Evolutionary conservation across 2,113 vertebrate genomes (phyloP).

Genomic region (Arvicanthis niloticus): DNA sequence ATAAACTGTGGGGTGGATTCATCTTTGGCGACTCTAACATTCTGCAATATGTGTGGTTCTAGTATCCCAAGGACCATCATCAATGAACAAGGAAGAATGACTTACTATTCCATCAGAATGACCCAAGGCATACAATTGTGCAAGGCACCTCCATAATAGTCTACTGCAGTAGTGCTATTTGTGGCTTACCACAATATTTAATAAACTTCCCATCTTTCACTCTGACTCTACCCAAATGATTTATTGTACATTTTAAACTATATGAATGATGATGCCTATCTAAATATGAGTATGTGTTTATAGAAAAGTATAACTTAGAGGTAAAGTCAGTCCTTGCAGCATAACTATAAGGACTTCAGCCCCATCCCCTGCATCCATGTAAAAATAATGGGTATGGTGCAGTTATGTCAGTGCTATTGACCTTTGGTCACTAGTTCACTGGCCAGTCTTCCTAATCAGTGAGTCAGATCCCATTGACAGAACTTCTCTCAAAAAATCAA

Average conservation of each 20-base stretch:
- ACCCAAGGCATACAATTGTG: conserved; percentile 84
- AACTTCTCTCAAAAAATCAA: not conserved
- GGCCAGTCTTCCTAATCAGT: not conserved
- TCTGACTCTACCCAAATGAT: not conserved
- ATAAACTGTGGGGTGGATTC: conserved; percentile 76
- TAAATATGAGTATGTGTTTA: conserved; percentile 59
- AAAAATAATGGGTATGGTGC: not conserved
- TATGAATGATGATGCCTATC: conserved; percentile 79
- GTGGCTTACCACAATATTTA: conserved; percentile 75
- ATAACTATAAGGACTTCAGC: not conserved
- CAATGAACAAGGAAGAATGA: conserved; percentile 73
- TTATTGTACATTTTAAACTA: conserved; percentile 83
- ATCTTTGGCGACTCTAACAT: conserved; percentile 72
- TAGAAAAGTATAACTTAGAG: conserved; percentile 86
- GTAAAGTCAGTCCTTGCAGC: too few species aligned
- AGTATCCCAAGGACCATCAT: conserved; percentile 72
- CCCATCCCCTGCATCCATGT: too few species aligned
- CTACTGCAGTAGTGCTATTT: conserved; percentile 80
- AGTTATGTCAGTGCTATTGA: not conserved
- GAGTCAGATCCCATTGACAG: not conserved
- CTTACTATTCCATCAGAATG: conserved; percentile 81
- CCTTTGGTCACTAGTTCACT: not conserved
- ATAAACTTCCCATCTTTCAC: conserved; percentile 70
- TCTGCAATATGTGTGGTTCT: conserved; percentile 67
- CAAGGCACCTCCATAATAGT: conserved; percentile 84